Evolutionary conservation across 2,797 vertebrate species (phyloP).

Genomic region (Triplophysa yarkandensis): DNA sequence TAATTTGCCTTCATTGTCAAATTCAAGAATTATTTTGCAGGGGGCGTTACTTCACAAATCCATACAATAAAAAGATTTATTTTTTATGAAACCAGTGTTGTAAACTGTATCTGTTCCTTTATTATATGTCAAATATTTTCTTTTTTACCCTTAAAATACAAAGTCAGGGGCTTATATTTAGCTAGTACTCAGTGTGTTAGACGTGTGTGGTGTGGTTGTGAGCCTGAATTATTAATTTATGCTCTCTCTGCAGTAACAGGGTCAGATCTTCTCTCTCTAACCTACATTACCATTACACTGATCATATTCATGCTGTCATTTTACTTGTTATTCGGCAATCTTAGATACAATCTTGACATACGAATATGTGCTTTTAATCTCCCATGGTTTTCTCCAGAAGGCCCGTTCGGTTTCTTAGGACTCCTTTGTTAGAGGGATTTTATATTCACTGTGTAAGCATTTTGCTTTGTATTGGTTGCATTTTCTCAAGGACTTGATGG

Average conservation of each 20-base stretch:
- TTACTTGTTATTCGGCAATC: background rate
- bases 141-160: background rate
- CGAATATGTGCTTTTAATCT: slow-evolving; percentile 11
- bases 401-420: background rate
- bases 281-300: slow-evolving; percentile 29
- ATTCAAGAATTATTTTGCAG: no score
- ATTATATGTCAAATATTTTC: background rate
- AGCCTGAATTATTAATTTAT: slow-evolving; percentile 49
- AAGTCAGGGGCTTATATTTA: background rate
- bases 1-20: background rate
- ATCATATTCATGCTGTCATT: slow-evolving; percentile 8
- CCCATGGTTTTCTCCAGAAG: slow-evolving; percentile 10
- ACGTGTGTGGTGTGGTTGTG: slow-evolving; percentile 1
- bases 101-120: background rate
- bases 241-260: slow-evolving; percentile 31
- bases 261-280: slow-evolving; percentile 21
- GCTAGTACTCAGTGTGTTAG: background rate
- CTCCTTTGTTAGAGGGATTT: background rate
- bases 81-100: no score
- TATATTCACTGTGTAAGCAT: background rate
- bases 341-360: background rate
- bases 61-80: no score
- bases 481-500: background rate
- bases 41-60: no score
- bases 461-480: background rate